These are phyloP conservation scores for Amorpha juglandis DNA, from an alignment of 2,888 invertebrate species.

Conservation along the genomic window DNA sequence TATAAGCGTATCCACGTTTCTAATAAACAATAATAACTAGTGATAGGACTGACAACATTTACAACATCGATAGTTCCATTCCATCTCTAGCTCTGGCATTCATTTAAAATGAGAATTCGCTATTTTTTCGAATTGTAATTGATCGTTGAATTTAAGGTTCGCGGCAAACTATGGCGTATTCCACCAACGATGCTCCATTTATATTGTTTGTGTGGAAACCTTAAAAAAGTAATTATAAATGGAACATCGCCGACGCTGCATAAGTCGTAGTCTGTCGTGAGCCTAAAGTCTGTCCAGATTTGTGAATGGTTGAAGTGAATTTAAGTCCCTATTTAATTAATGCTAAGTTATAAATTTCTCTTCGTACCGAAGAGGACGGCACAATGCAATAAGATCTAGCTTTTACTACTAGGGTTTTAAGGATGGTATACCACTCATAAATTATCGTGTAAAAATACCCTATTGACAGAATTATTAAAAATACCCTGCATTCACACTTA, in stretches of 20 bases:
- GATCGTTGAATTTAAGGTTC: neutral
- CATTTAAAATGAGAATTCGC: neutral
- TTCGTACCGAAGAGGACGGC: neutral
- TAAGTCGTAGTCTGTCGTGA: too few species aligned
- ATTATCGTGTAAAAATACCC: neutral
- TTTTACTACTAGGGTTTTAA: neutral
- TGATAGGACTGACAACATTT: neutral
- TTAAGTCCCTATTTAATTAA: slow-evolving; percentile 7
- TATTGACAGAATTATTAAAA: neutral
- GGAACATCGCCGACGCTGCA: too few species aligned
- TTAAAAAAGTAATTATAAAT: too few species aligned
- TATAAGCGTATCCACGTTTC: neutral
- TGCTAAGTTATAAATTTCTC: neutral
- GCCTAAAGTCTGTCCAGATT: neutral
- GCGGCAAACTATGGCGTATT: too few species aligned
- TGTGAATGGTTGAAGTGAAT: neutral
- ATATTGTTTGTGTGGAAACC: too few species aligned
- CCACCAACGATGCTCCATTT: too few species aligned
- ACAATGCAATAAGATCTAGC: neutral
- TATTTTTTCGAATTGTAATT: neutral
- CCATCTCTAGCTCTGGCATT: neutral
- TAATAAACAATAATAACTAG: neutral
- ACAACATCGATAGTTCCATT: neutral
- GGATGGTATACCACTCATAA: neutral
- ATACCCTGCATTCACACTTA: slow-evolving; percentile 2